Percentiles rank a stretch among this genome's conserved stretches.
Conservation (phyloP, 2,797 vertebrate genomes). For the Pygocentrus nattereri region DNA sequence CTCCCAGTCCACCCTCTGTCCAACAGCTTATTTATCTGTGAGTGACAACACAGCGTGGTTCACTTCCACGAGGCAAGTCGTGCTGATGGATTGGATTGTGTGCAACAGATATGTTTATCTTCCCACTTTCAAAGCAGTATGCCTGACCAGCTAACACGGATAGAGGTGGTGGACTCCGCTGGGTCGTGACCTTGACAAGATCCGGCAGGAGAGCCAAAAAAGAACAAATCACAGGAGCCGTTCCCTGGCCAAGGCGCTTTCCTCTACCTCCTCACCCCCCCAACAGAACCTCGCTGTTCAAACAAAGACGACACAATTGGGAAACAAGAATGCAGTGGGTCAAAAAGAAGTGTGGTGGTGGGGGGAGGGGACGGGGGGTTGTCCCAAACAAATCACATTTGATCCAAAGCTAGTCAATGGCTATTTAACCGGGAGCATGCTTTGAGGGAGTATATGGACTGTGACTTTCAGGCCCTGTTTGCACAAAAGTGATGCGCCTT, state of each 20-base stretch:
- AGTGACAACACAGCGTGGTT: conserved; percentile 71
- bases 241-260: conserved; percentile 69
- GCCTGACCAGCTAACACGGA: conserved; percentile 76
- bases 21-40: conserved; percentile 69
- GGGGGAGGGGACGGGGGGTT: conserved; percentile 40
- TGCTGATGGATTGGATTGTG: conserved; percentile 79
- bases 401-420: conserved; percentile 77
- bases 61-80: conserved; percentile 77
- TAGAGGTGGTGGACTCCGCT: conserved; percentile 81
- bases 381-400: conserved; percentile 73
- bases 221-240: conserved; percentile 76
- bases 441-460: conserved; percentile 78
- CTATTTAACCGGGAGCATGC: conserved; percentile 77
- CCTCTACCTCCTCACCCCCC: conserved; percentile 38
- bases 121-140: conserved; percentile 80
- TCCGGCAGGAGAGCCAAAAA: conserved; percentile 67
- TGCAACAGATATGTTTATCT: conserved; percentile 83
- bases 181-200: conserved; percentile 82
- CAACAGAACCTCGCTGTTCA: conserved; percentile 64
- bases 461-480: conserved; percentile 78
- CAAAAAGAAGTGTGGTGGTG: conserved; percentile 45
- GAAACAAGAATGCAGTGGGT: conserved; percentile 73
- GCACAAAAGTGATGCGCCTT: conserved; percentile 79
- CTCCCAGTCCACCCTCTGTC: background rate
- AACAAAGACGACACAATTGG: conserved; percentile 78